These are phyloP conservation scores for Macrochelys suwanniensis DNA, from an alignment of 2,797 vertebrate species.

Conservation along the genomic window DNA sequence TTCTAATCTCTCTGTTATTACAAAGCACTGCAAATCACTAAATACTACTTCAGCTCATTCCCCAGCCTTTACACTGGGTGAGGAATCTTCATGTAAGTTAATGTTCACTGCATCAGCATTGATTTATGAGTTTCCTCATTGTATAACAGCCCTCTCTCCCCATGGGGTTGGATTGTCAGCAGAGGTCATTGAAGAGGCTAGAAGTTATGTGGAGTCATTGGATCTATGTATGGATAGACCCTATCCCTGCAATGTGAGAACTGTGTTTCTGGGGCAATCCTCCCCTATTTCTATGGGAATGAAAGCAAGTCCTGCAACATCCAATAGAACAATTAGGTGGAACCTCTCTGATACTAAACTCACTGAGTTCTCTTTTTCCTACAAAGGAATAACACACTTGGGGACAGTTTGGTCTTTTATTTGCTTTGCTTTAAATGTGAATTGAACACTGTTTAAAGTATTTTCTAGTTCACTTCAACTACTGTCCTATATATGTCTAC, in stretches of 20 bases:
- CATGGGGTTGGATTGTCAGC: too few species aligned
- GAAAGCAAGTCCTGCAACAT: background rate
- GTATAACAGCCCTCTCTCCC: background rate
- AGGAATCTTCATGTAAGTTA: background rate
- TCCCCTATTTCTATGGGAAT: background rate
- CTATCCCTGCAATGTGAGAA: background rate
- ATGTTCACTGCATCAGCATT: background rate
- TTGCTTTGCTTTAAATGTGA: background rate
- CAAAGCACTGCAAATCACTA: slow-evolving; percentile 35
- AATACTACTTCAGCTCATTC: slow-evolving; percentile 18
- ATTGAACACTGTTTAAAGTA: background rate
- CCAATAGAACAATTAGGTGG: background rate
- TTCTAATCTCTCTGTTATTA: slow-evolving; percentile 41
- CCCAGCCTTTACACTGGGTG: background rate
- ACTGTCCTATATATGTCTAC: background rate
- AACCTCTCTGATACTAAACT: background rate
- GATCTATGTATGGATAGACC: background rate
- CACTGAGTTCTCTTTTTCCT: background rate
- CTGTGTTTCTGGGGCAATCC: background rate
- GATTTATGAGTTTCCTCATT: slow-evolving; percentile 21
- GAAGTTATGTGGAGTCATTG: background rate
- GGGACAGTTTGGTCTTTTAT: background rate
- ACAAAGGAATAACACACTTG: background rate
- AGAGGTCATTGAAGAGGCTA: background rate
- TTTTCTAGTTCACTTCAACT: background rate